Conservation (phyloP, 2,888 invertebrate genomes). For the Coelopa pilipes region DNA sequence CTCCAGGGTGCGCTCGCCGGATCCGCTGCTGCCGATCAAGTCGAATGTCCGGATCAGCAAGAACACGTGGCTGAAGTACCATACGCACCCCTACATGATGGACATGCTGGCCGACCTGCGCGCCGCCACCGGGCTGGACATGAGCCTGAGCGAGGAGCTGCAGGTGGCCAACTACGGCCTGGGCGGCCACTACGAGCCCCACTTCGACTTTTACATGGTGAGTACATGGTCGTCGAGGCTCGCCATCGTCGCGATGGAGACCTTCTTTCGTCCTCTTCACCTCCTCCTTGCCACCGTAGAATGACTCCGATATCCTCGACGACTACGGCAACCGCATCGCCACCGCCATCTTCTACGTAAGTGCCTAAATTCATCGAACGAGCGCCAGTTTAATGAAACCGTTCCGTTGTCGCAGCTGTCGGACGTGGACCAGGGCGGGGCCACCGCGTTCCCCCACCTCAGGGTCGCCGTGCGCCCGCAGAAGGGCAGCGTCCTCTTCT, state of each 20-base stretch:
- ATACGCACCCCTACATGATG: constrained; percentile 50
- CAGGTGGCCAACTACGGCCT: constrained; percentile 99
- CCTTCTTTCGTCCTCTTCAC: background rate
- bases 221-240: too few species aligned
- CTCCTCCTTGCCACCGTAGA: background rate
- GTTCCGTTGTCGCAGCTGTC: constrained; percentile 79
- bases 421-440: constrained; percentile 93
- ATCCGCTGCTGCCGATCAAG: constrained; percentile 68
- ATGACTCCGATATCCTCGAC: constrained; percentile 44
- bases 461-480: constrained; percentile 85
- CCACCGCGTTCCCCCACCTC: constrained; percentile 91
- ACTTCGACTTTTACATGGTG: constrained; percentile 58
- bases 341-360: constrained; percentile 94
- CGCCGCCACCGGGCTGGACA: constrained; percentile 71
- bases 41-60: constrained; percentile 80
- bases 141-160: constrained; percentile 82
- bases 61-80: constrained; percentile 69
- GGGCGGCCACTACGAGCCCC: constrained; percentile 99
- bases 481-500: constrained; percentile 84
- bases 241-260: too few species aligned
- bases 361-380: constrained; percentile 67
- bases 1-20: constrained; percentile 74
- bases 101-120: constrained; percentile 77
- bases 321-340: constrained; percentile 90
- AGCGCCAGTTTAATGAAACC: too few species aligned